Percentiles rank a stretch among this genome's conserved stretches.
phyloP scores from a whole-genome alignment of 2,888 invertebrate genomes.

The Scaptomyza flava region DNA sequence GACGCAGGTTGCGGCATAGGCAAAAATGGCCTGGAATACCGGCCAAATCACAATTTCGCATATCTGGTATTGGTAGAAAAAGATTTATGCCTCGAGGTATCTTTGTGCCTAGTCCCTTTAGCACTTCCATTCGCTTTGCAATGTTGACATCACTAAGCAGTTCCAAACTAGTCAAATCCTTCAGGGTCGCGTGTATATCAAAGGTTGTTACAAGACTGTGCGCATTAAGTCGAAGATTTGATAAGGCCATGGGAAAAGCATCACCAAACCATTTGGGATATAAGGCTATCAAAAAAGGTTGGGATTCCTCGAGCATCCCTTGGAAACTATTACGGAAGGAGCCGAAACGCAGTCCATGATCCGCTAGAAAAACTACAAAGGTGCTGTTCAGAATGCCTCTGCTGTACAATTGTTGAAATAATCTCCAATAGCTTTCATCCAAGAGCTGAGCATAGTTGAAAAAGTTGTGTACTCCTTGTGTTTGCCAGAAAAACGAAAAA shows the following conservation, averaged over 20 bases:
- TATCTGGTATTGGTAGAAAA: slow-evolving; percentile 89
- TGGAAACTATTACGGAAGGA: slow-evolving; percentile 90
- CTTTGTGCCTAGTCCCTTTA: slow-evolving; percentile 63
- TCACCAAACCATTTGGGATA: slow-evolving; percentile 89
- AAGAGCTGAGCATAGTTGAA: slow-evolving; percentile 37
- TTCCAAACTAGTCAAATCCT: slow-evolving; percentile 87
- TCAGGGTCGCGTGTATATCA: slow-evolving; percentile 92
- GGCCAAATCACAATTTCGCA: slow-evolving; percentile 90
- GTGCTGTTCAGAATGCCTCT: slow-evolving; percentile 87
- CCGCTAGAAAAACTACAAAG: slow-evolving; percentile 90
- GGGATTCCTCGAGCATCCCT: slow-evolving; percentile 92
- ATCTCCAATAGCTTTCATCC: slow-evolving; percentile 33
- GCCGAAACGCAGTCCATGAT: slow-evolving; percentile 95
- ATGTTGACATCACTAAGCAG: slow-evolving; percentile 84
- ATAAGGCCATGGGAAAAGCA: slow-evolving; percentile 87
- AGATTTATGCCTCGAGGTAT: slow-evolving; percentile 88
- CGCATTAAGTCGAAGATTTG: slow-evolving; percentile 88
- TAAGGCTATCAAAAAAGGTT: slow-evolving; percentile 90
- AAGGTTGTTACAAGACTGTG: slow-evolving; percentile 91
- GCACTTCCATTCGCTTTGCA: slow-evolving; percentile 77
- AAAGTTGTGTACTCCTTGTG: slow-evolving; percentile 49
- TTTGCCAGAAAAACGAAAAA: slow-evolving; percentile 61
- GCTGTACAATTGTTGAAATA: slow-evolving; percentile 63
- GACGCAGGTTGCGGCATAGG: slow-evolving; percentile 87
- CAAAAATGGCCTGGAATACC: slow-evolving; percentile 93